Conservation (phyloP, 2,888 invertebrate species). For the Ramazzottius varieornatus region DNA sequence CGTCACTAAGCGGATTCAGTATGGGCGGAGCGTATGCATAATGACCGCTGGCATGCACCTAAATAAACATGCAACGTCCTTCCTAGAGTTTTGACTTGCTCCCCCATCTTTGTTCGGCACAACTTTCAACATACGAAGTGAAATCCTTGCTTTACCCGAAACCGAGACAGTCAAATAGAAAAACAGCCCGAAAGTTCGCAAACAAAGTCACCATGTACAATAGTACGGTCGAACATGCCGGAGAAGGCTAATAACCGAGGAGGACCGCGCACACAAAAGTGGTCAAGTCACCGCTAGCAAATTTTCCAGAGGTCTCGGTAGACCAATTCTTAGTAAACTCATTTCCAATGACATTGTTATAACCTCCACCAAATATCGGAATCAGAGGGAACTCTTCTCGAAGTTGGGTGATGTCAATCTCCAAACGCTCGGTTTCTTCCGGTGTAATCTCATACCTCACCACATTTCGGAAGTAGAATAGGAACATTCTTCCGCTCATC, state of each 20-base stretch:
- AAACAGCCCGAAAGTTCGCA: too few relatives aligned
- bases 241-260: not conserved
- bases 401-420: not conserved
- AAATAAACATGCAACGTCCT: too few relatives aligned
- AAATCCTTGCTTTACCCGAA: too few relatives aligned
- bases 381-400: not conserved
- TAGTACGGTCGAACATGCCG: too few relatives aligned
- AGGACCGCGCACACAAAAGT: not conserved
- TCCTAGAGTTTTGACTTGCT: too few relatives aligned
- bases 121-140: too few relatives aligned
- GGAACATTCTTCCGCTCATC: not conserved
- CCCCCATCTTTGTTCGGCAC: too few relatives aligned
- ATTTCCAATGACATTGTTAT: not conserved
- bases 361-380: constrained; percentile 2
- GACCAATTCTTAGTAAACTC: not conserved
- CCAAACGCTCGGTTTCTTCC: not conserved
- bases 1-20: too few relatives aligned
- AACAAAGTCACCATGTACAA: too few relatives aligned
- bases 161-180: too few relatives aligned
- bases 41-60: too few relatives aligned
- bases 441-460: not conserved
- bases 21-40: too few relatives aligned
- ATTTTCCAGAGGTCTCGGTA: not conserved
- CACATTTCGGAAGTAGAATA: not conserved
- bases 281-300: not conserved